A percentile compares a stretch with the other conserved stretches of the same genome.
Evolutionary conservation across 1,140 invertebrate genomes (phyloP).

Genomic region (Eurosta solidaginis): DNA sequence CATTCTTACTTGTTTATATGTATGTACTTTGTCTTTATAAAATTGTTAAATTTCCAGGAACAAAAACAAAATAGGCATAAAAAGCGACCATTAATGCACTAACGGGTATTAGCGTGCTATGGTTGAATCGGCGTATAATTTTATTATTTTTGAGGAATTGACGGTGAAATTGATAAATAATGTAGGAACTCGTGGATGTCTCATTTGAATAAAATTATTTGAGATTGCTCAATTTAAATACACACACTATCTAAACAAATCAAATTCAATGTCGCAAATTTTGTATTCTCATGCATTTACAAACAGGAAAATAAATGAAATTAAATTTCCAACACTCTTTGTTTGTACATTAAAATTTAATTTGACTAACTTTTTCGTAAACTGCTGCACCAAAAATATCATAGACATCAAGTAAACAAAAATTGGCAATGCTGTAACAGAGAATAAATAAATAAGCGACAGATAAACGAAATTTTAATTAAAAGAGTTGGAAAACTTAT

Average conservation of each 20-base stretch:
- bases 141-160: too few species aligned
- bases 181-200: neutral
- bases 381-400: neutral
- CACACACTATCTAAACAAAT: neutral
- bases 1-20: too few species aligned
- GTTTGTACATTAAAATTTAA: constrained; percentile 4
- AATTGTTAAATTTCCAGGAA: too few species aligned
- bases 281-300: neutral
- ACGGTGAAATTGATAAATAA: too few species aligned
- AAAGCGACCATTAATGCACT: too few species aligned
- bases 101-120: too few species aligned
- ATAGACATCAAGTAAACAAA: constrained; percentile 15
- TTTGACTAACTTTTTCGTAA: neutral
- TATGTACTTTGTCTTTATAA: too few species aligned
- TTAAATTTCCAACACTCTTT: neutral
- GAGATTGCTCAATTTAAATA: neutral
- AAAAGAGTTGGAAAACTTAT: constrained; percentile 12
- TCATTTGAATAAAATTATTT: neutral
- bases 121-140: too few species aligned
- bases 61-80: too few species aligned
- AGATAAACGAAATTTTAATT: constrained; percentile 28
- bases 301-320: neutral
- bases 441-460: constrained; percentile 20
- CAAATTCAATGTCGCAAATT: neutral
- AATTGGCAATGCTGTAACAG: neutral